Evolutionary conservation across 2,888 invertebrate species (phyloP).

Genomic region (Chloroclystis v-ata): DNA sequence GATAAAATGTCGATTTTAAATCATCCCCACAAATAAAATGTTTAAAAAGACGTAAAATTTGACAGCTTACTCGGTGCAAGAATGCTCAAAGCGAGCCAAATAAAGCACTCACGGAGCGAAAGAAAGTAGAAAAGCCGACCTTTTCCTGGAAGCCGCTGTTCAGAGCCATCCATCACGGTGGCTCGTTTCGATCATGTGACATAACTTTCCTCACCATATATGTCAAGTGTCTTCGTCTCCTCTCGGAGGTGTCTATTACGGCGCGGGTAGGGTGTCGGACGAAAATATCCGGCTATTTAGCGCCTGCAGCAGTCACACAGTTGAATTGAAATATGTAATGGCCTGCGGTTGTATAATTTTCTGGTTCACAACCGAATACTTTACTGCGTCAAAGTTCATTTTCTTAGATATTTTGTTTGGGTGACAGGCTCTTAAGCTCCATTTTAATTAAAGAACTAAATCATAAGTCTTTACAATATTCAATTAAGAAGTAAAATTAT

Average conservation of each 20-base stretch:
- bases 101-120: neutral
- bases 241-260: constrained; percentile 57
- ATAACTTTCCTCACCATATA: constrained; percentile 60
- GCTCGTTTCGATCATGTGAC: constrained; percentile 45
- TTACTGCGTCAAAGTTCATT: too few relatives aligned
- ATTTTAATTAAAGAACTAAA: too few relatives aligned
- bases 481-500: too few relatives aligned
- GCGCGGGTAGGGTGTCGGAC: constrained; percentile 56
- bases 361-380: too few relatives aligned
- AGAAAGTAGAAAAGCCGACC: constrained; percentile 1
- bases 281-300: constrained; percentile 66
- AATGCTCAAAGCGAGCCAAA: constrained; percentile 1
- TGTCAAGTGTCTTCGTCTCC: constrained; percentile 50
- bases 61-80: neutral
- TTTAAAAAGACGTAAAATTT: neutral
- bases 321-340: constrained; percentile 16
- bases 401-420: too few relatives aligned
- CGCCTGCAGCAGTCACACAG: constrained; percentile 46
- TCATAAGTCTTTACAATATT: too few relatives aligned
- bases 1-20: too few relatives aligned
- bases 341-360: too few relatives aligned
- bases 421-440: too few relatives aligned
- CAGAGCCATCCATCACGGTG: constrained; percentile 33
- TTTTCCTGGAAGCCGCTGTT: constrained; percentile 19
- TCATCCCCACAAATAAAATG: neutral